Evolutionary conservation across 2,113 vertebrate genomes (phyloP).

Genomic region (Physeter macrocephalus): DNA sequence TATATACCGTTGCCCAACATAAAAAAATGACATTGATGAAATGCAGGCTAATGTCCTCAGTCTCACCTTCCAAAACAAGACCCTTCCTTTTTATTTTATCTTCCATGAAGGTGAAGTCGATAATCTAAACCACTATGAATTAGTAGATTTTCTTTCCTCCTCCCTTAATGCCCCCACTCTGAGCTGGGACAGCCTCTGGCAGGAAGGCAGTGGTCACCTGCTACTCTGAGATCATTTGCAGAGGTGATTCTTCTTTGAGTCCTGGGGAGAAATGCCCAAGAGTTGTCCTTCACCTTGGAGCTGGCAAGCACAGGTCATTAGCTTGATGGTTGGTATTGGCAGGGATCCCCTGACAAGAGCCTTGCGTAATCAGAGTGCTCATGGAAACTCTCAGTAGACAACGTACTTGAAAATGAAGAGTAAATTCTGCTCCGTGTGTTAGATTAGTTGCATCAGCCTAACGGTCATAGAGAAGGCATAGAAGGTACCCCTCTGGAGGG

Average conservation of each 20-base stretch:
- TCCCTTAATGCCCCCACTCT: background rate
- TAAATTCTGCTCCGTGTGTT: constrained; percentile 41
- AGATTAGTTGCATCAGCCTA: constrained; percentile 50
- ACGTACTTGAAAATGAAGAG: constrained; percentile 60
- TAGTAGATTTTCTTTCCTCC: background rate
- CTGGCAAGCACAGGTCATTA: constrained; percentile 50
- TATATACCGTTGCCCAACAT: background rate
- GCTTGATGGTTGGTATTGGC: constrained; percentile 46
- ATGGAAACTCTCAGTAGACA: constrained; percentile 41
- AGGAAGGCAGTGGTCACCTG: background rate
- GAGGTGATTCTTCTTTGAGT: background rate
- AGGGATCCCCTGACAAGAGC: constrained; percentile 42
- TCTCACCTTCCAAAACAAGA: constrained; percentile 36
- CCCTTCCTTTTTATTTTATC: constrained; percentile 27
- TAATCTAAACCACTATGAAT: constrained; percentile 14
- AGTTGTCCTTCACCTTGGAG: constrained; percentile 13
- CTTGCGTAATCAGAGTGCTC: constrained; percentile 8
- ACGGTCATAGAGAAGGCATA: background rate
- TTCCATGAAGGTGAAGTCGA: constrained; percentile 17
- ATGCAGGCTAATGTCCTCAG: background rate
- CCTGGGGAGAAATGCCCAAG: background rate
- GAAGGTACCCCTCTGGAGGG: background rate
- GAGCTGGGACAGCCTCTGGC: background rate
- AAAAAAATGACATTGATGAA: constrained; percentile 36
- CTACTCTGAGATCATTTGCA: background rate